Base-by-base conservation (phyloP, 1,140 invertebrate genomes). In the Cyphomyrmex costatus region DNA sequence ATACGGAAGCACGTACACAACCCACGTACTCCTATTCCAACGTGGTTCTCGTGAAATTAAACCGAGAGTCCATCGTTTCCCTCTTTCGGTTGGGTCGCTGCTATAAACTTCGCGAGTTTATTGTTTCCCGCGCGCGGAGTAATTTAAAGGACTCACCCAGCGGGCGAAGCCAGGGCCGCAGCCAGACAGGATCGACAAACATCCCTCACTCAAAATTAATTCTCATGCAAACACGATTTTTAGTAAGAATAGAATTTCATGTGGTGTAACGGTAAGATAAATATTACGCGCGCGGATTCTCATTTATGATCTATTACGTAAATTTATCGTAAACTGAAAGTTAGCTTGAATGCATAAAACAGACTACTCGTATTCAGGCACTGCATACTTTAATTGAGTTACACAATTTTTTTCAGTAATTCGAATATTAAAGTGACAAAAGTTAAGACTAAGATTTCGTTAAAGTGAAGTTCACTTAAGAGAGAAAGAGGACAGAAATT, bases 81-180 rank as follows among this genome's bases (percentile, higher is more conserved):
- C 86, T 85, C 83, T 85, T 83, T 88, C 83, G 61, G 65, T 58
- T 53, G 80, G 76, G 68, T 79, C 58, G 68, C 73, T 49, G 76
- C 86, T 85, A 90, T 91, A 91, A 91, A 90, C 83, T 84, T 83
- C 70, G 73, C 70, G 80, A 77, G 73, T 91, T 91, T 91, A 91
- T 91, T 90, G 90, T 91, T 91, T 90, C 82, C 85, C 88, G 79
- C 85, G 80, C 51, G 68, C 33, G 27, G 83, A 86, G 88, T 90
- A 91, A 91, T 91, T 91, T 91, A 90, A 90, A 90, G 84, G 83
- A 85, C 61, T 83, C 58, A 88, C 58, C 73, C 33, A 24, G 46
- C 51, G 49, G 51, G 61, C 60, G 63, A 70, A 42, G 21, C 78
- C 83, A 77, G 86, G 77, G 56, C 73, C 53, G 46, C 21, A 84